Base-by-base conservation (phyloP, 1,140 invertebrate genomes). In the Drosophila punjabiensis region DNA sequence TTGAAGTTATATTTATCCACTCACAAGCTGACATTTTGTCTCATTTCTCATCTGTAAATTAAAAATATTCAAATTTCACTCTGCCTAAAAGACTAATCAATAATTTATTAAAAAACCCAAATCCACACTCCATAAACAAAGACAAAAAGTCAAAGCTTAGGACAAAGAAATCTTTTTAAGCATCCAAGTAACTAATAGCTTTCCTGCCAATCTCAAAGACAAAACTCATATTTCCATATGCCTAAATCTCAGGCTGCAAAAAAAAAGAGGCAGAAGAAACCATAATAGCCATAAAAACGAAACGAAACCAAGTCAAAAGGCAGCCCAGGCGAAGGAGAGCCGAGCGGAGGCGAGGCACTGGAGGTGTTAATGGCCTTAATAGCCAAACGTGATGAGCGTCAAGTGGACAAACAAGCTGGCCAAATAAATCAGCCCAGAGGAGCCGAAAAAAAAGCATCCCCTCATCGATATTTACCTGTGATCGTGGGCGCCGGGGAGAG, bases 291-390 rank as follows among this genome's bases (percentile, higher is more conserved):
- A 64, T 64, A 71, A 79, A 86, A 82, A 80, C 52, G 41, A 70
- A 81, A 70, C 61, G 41, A 70, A 81, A 70, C 65, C 53, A 73
- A 67, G 65, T 59, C 64, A 64, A 79, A 79, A 48, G 61, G 65
- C 50, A 55, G 35, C 24, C 41, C 24, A 30, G n/a, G 11, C 39
- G 16, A 30, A 41, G 53, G 35, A 47, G 56, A 30, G 41, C 20
- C 33, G 33, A 41, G 39, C 30, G 35, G 65, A 45, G 55, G 41
- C n/a, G 20, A 56, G 82, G 41, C 48, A 52, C 47, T 43, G 50
- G 82, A 88, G 78, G 84, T 88, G 84, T 81, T 88, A 88, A 88
- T 89, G 78, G 68, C 65, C 71, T 77, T 67, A 89, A 89, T 84
- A 85, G 74, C 84, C 50, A 71, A 89, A 70, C 70, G 70, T 79